These are phyloP conservation scores for Diachrysia chrysitis DNA, from an alignment of 2,888 invertebrate genomes.

Conservation along the genomic window DNA sequence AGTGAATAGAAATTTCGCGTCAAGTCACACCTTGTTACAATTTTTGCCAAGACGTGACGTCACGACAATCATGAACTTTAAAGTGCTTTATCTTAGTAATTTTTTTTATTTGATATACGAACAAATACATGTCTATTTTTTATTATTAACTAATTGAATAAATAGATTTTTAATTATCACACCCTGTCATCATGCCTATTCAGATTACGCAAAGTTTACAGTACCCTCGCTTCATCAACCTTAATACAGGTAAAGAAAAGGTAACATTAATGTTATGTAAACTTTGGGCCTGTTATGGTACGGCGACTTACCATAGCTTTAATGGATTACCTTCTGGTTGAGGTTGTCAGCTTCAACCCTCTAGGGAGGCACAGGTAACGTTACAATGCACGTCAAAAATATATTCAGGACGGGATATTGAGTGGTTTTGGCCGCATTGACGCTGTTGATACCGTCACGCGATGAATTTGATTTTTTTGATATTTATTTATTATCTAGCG, in stretches of 20 bases:
- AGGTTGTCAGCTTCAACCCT: constrained; percentile 62
- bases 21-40: no score
- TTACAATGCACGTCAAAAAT: constrained; percentile 70
- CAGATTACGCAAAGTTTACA: constrained; percentile 1
- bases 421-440: constrained; percentile 54
- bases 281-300: constrained; percentile 56
- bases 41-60: no score
- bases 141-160: no score
- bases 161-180: no score
- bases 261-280: constrained; percentile 38
- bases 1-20: no score
- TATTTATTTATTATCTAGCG: constrained; percentile 18
- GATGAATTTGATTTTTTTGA: constrained; percentile 32
- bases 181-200: no score
- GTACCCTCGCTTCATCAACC: constrained; percentile 11
- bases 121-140: no score
- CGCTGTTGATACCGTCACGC: constrained; percentile 34
- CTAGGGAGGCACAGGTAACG: constrained; percentile 54
- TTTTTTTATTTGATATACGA: no score
- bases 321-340: constrained; percentile 67
- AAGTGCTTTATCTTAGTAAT: no score
- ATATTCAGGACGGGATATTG: constrained; percentile 65
- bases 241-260: constrained; percentile 30
- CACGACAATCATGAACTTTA: no score
- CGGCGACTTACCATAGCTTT: constrained; percentile 59